phyloP scores from a whole-genome alignment of 2,113 vertebrate species.

The human region DNA sequence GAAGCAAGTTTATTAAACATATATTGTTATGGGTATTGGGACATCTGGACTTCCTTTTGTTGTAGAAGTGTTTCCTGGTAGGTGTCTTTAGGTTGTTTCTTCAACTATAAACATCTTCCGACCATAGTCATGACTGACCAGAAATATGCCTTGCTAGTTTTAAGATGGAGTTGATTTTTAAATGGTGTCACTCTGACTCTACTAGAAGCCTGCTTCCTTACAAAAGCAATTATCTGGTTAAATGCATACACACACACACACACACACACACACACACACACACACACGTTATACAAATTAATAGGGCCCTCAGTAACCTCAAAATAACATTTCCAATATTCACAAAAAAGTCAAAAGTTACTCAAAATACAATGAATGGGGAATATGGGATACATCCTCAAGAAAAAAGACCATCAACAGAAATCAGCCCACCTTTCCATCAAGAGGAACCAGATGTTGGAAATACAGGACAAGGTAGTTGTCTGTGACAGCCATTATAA shows the following conservation, averaged over 20 bases:
- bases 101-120: no score
- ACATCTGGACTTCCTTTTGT: no score
- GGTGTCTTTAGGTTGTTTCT: no score
- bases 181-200: no score
- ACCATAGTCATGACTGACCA: no score
- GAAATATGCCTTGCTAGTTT: no score
- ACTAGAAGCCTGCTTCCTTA: no score
- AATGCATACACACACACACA: background rate
- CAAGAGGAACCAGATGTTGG: background rate
- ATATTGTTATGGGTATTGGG: no score
- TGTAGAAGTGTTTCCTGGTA: no score
- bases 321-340: background rate
- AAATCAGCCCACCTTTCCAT: background rate
- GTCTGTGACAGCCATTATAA: background rate
- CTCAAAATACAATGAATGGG: background rate
- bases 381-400: background rate
- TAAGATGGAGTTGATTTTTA: no score
- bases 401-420: background rate
- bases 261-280: background rate
- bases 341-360: background rate
- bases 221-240: no score
- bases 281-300: background rate
- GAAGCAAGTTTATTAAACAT: no score
- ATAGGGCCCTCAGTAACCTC: background rate
- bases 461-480: background rate